Conservation (phyloP, 2,888 invertebrate genomes). For the Dryobotodes eremita region DNA sequence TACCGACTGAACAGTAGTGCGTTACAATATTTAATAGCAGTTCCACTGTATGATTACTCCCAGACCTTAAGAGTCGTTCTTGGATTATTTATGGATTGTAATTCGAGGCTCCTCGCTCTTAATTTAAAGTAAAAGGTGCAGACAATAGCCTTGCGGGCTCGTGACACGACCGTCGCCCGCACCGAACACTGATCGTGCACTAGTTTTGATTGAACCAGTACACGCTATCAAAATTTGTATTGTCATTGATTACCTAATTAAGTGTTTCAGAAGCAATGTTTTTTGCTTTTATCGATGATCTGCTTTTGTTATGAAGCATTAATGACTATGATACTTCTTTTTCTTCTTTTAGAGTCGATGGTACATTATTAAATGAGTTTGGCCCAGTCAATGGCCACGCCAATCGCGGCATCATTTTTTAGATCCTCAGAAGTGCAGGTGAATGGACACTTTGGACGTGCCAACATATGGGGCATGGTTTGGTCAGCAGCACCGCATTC, state of each 20-base stretch:
- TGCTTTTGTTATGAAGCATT: not conserved
- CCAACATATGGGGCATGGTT: not conserved
- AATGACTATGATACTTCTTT: not conserved
- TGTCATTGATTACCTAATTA: constrained; percentile 41
- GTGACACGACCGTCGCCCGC: constrained; percentile 74
- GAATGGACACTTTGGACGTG: not conserved
- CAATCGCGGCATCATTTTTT: not conserved
- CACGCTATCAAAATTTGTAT: constrained; percentile 40
- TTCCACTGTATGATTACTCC: constrained; percentile 73
- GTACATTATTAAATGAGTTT: not conserved
- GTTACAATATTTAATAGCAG: constrained; percentile 64
- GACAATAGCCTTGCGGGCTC: constrained; percentile 81
- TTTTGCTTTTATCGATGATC: constrained; percentile 1
- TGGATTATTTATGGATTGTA: constrained; percentile 83
- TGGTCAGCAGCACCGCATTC: not conserved
- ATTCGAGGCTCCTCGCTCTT: constrained; percentile 80
- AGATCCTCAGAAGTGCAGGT: not conserved
- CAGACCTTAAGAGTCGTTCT: constrained; percentile 79
- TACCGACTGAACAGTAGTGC: constrained; percentile 54
- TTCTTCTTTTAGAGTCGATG: not conserved
- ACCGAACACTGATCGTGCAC: constrained; percentile 58
- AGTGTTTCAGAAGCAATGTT: not conserved
- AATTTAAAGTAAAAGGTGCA: constrained; percentile 85
- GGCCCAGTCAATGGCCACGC: not conserved
- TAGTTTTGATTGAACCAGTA: constrained; percentile 44